Evolutionary conservation across 2,797 vertebrate species (phyloP), one percentile per base, ranked within the genome.

Genomic region (Ceryle rudis): DNA sequence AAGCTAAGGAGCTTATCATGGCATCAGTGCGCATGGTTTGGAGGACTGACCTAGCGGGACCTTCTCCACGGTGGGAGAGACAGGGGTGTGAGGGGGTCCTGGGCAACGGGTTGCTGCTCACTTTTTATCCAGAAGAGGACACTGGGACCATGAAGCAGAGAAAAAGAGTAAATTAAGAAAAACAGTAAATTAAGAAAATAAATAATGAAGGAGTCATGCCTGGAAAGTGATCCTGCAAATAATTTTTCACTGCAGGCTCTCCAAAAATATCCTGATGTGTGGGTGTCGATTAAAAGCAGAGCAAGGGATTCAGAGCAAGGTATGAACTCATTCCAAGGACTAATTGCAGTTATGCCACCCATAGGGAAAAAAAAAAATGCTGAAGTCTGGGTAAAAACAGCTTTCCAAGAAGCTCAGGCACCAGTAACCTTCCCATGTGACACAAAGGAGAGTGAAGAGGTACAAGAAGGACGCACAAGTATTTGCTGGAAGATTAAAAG

Each of bases 241-340:
- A 64, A 54, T 74, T 92, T 94, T 94, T 91, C 71, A 60, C 82
- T 81, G 87, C 55, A 86, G 29, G 78, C 71, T 93, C 57, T 92
- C 95, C 9, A 22, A 92, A 97, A 91, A 97, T 96, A 94, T 29
- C 74, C 83, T 73, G 73, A 72, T 51, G 81, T 89, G 93, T 96
- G 92, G 90, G 96, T 96, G 91, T 91, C 92, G 92, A 91, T 79
- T 90, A 95, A 95, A 93, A 90, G 72, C 66, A 51, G 46, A 49
- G 66, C 81, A 96, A 93, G 82, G 70, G 89, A 87, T 90, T 89
- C 73, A 85, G 42, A 94, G 84, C 67, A 92, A 97, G 57, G 74
- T 65, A 93, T 83, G 80, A 91, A 95, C 88, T 79, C 54, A 44
- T 80, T 86, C 71, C 78, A 95, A 81, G 85, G 91, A 70, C 69